These are phyloP conservation scores for Gila orcuttii DNA, from an alignment of 2,113 vertebrate species.

Conservation along the genomic window DNA sequence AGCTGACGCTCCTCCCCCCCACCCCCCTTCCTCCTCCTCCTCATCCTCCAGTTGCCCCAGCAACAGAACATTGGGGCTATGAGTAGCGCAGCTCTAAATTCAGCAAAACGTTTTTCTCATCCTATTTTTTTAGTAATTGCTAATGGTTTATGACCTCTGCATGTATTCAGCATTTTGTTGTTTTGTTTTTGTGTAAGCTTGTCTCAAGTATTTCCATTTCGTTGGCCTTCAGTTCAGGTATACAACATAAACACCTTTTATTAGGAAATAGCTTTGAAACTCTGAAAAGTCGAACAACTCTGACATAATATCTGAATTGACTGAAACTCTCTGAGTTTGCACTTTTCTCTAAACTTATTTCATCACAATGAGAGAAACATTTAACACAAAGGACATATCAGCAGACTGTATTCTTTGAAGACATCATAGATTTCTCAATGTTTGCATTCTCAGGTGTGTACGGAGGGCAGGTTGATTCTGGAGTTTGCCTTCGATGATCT, in stretches of 20 bases:
- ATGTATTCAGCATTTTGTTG: slow-evolving; percentile 54
- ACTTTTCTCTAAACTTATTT: not conserved
- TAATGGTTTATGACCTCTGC: slow-evolving; percentile 84
- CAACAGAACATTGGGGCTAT: slow-evolving; percentile 95
- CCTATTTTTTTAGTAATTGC: slow-evolving; percentile 84
- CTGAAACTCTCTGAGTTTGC: not conserved
- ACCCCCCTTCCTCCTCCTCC: slow-evolving; percentile 57
- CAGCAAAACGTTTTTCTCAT: slow-evolving; percentile 71
- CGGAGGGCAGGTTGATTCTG: slow-evolving; percentile 96
- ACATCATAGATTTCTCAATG: not conserved
- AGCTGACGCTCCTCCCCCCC: slow-evolving; percentile 82
- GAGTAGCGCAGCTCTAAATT: slow-evolving; percentile 78
- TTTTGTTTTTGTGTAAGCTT: slow-evolving; percentile 30
- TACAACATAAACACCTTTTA: slow-evolving; percentile 17
- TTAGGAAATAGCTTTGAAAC: not conserved
- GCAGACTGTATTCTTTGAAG: not conserved
- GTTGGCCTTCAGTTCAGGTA: not conserved
- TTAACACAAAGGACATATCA: not conserved
- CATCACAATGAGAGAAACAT: not conserved
- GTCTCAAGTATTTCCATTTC: not conserved
- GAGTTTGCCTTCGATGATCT: slow-evolving; percentile 99
- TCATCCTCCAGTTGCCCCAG: slow-evolving; percentile 87
- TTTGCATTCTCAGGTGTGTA: slow-evolving; percentile 85
- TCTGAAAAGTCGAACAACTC: not conserved
- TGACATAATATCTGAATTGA: not conserved